Conservation (phyloP, 1,140 invertebrate species). For the Pogonus chalceus region DNA sequence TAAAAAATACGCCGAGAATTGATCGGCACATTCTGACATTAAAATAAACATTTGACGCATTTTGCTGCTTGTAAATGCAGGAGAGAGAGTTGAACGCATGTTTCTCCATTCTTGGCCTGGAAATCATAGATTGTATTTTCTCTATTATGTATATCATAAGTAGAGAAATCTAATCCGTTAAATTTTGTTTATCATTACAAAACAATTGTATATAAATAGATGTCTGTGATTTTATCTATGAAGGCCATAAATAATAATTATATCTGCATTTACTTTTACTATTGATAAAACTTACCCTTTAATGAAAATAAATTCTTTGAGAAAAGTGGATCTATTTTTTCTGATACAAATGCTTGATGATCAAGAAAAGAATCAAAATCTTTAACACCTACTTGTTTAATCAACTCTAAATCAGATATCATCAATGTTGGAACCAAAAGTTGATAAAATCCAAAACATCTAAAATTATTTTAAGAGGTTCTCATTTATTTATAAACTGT, state of each 20-base stretch:
- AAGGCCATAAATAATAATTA: no score
- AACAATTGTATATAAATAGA: no score
- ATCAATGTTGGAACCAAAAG: constrained; percentile 26
- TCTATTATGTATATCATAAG: no score
- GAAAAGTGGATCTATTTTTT: constrained; percentile 28
- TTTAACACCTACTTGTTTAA: constrained; percentile 28
- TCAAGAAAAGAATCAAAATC: constrained; percentile 33
- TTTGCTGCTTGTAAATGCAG: constrained; percentile 37
- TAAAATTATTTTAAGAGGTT: constrained; percentile 12
- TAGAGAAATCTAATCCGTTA: no score
- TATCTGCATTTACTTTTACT: no score
- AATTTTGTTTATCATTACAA: no score
- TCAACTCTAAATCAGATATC: constrained; percentile 32
- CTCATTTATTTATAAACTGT: no score
- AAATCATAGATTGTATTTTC: no score
- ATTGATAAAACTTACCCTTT: no score
- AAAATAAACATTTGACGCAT: constrained; percentile 33
- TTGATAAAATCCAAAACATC: constrained; percentile 25
- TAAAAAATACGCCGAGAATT: constrained; percentile 17
- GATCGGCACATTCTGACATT: constrained; percentile 27
- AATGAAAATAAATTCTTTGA: constrained; percentile 29
- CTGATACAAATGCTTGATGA: constrained; percentile 26
- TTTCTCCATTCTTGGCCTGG: constrained; percentile 40
- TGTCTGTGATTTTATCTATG: no score
- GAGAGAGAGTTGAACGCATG: constrained; percentile 33